Percentiles rank a stretch among this genome's conserved stretches.
Conservation (phyloP, 2,797 vertebrate species). For the Phataginus tricuspis region DNA sequence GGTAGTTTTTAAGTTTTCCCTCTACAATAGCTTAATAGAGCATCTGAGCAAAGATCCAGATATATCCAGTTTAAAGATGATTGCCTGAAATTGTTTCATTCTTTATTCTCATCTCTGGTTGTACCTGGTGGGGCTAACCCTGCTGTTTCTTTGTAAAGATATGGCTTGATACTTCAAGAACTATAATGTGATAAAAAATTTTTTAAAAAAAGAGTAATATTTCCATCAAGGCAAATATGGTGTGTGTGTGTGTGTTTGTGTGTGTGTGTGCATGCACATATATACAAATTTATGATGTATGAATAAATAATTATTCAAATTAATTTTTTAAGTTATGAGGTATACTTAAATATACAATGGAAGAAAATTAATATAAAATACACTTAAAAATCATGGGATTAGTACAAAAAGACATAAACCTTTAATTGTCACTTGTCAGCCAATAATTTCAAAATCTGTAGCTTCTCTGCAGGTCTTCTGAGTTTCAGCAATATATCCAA, state of each 20-base stretch:
- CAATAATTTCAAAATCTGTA: not conserved
- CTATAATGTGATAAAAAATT: not conserved
- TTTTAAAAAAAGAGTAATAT: not conserved
- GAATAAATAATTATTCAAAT: not conserved
- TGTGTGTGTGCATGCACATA: not conserved
- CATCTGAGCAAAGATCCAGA: not conserved
- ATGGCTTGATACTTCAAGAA: not conserved
- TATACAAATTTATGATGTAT: not conserved
- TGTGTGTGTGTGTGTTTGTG: not conserved
- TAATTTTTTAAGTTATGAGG: slow-evolving; percentile 37
- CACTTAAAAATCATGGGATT: not conserved
- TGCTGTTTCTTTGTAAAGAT: not conserved
- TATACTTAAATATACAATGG: not conserved
- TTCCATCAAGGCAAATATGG: not conserved
- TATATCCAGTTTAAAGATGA: not conserved
- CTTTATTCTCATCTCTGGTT: not conserved
- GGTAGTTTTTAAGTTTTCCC: not conserved
- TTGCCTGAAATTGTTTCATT: not conserved
- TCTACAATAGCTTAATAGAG: not conserved
- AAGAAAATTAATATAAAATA: not conserved
- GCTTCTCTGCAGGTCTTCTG: not conserved
- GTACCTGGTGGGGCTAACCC: not conserved
- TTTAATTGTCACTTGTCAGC: not conserved
- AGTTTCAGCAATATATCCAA: no score
- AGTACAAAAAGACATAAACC: not conserved